Conservation (phyloP, 2,888 invertebrate genomes). For the Archips crataeganus region DNA sequence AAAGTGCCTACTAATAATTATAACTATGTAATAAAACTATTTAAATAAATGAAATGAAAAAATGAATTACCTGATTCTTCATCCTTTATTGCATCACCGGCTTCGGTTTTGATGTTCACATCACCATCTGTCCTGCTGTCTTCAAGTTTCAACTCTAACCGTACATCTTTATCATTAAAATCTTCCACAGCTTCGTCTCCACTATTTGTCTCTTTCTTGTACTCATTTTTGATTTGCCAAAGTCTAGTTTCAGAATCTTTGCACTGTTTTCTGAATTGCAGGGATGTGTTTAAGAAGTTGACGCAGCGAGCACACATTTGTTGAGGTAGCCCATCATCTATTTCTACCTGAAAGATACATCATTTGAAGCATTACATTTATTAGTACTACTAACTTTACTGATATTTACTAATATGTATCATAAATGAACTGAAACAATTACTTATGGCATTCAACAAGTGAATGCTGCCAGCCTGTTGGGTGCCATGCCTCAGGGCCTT, state of each 20-base stretch:
- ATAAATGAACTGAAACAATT: neutral
- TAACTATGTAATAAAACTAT: no score
- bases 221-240: conserved; percentile 52
- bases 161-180: conserved; percentile 56
- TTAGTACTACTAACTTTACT: neutral
- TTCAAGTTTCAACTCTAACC: conserved; percentile 43
- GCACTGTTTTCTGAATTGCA: conserved; percentile 56
- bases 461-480: no score
- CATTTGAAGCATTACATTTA: neutral
- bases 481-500: no score
- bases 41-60: neutral
- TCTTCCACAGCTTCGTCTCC: conserved; percentile 52
- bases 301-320: conserved; percentile 55
- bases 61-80: conserved; percentile 20
- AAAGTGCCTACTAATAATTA: no score
- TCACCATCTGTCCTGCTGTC: conserved; percentile 13
- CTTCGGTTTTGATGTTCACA: conserved; percentile 44
- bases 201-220: neutral
- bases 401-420: no score
- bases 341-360: conserved; percentile 51
- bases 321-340: conserved; percentile 56
- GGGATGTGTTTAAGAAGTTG: conserved; percentile 52
- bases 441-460: no score
- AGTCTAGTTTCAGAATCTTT: conserved; percentile 50
- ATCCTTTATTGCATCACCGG: conserved; percentile 47